Base-by-base conservation (phyloP, 2,888 invertebrate species). In the Metallyticus violacea region DNA sequence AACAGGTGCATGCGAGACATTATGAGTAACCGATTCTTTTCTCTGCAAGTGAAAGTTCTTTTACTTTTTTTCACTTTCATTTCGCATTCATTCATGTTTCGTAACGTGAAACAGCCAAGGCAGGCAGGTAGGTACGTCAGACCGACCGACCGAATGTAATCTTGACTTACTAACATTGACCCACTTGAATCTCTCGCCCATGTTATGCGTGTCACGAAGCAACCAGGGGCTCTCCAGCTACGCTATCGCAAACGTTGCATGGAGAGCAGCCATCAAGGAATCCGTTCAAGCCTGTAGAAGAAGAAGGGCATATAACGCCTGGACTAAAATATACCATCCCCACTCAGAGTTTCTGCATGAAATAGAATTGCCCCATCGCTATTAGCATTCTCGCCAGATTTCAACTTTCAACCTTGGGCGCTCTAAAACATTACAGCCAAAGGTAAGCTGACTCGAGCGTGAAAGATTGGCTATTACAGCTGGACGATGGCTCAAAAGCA, bases 121-220 rank as follows among this genome's bases (percentile, higher is more conserved):
- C 40, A 62, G 40, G 40, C 40, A 62, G 40, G 40, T 62, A 62
- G 15, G 40, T 62, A 9, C 15, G 40, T 15, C 40, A 9, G 40
- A 62, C 40, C 40, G 40, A 29, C 29, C 29, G 29, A 62, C 40
- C 40, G 40, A 62, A 26, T 28, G 83, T 62, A 91, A 91, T 90
- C 91, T 91, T 92, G 92, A 91, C 92, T 91, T 89, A 91, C 90
- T 92, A 90, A 89, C 91, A 91, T 90, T 92, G 91, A 91, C 91
- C 91, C 90, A 91, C 90, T 90, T 91, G 89, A 88, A 84, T 76
- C 79, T 80, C 40, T 40, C 81, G n/a, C 26, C 78, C 77, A 25
- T 40, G 28, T 77, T 22, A 26, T 85, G 62, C 85, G 79, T 62
- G 40, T 85, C 27, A 25, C 83, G 22, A 26, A 29, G 27, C 25